phyloP scores from a whole-genome alignment of 2,888 invertebrate species.

The Archips xylosteana region DNA sequence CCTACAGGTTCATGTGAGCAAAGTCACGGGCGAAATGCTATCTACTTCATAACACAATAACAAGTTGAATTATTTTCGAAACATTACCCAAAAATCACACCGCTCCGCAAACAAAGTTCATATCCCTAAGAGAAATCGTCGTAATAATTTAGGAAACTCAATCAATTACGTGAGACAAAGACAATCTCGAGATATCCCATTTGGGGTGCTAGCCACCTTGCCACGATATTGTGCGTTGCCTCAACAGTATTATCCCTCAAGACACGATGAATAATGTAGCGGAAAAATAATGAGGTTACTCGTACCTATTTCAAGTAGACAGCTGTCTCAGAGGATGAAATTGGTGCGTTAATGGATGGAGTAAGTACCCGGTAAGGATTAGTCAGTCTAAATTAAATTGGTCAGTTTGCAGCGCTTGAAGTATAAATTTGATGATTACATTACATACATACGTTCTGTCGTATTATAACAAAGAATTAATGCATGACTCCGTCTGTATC shows the following conservation, averaged over 20 bases:
- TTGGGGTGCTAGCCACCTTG: conserved; percentile 38
- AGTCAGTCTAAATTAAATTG: conserved; percentile 31
- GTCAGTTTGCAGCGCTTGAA: background rate
- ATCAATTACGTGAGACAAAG: conserved; percentile 41
- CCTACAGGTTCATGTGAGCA: too few relatives aligned
- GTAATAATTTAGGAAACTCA: conserved; percentile 39
- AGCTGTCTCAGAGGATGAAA: conserved; percentile 52
- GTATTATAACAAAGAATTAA: too few relatives aligned
- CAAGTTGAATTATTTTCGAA: background rate
- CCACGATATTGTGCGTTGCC: conserved; percentile 39
- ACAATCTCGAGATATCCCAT: conserved; percentile 41
- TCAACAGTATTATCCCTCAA: conserved; percentile 50
- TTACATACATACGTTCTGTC: too few relatives aligned
- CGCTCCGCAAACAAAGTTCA: conserved; percentile 16
- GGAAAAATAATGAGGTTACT: conserved; percentile 60
- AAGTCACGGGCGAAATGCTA: too few relatives aligned
- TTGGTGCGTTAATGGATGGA: conserved; percentile 44
- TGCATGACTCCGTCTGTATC: too few relatives aligned
- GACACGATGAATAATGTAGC: conserved; percentile 62
- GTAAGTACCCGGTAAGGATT: conserved; percentile 37
- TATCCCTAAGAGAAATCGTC: conserved; percentile 25
- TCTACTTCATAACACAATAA: background rate
- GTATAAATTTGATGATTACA: too few relatives aligned
- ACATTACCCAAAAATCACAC: conserved; percentile 2
- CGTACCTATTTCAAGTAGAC: conserved; percentile 48